Conservation (phyloP, 2,888 invertebrate species). For the Dysmachus trigonus region DNA sequence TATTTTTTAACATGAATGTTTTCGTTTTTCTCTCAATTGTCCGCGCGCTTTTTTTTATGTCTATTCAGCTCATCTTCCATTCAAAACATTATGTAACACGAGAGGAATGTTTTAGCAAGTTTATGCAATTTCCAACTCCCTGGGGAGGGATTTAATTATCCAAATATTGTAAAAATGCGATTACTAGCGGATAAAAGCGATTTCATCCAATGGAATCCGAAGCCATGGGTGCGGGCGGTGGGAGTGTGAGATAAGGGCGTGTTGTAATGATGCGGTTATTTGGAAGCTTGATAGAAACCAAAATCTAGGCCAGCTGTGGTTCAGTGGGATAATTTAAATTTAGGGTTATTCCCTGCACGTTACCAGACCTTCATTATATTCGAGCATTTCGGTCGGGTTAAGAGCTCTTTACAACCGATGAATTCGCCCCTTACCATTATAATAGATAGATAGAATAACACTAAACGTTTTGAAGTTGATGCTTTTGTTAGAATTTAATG, state of each 20-base stretch:
- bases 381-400: neutral
- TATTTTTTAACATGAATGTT: constrained; percentile 50
- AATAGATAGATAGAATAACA: no score
- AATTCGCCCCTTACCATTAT: neutral
- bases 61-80: neutral
- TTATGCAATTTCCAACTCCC: neutral
- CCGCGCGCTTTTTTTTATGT: neutral
- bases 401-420: neutral
- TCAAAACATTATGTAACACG: neutral
- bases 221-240: neutral
- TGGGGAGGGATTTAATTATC: neutral
- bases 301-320: neutral
- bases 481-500: neutral
- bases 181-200: neutral
- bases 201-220: neutral
- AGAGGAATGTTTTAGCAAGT: neutral
- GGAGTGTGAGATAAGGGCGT: neutral
- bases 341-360: neutral
- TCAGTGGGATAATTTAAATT: neutral
- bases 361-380: neutral
- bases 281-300: neutral
- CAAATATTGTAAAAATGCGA: neutral
- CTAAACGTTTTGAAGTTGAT: neutral
- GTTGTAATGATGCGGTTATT: neutral
- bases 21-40: neutral